Percentiles rank a stretch among this genome's conserved stretches.
These are phyloP conservation scores for Scaptomyza graminum DNA, from an alignment of 1,140 invertebrate genomes.

Conservation along the genomic window DNA sequence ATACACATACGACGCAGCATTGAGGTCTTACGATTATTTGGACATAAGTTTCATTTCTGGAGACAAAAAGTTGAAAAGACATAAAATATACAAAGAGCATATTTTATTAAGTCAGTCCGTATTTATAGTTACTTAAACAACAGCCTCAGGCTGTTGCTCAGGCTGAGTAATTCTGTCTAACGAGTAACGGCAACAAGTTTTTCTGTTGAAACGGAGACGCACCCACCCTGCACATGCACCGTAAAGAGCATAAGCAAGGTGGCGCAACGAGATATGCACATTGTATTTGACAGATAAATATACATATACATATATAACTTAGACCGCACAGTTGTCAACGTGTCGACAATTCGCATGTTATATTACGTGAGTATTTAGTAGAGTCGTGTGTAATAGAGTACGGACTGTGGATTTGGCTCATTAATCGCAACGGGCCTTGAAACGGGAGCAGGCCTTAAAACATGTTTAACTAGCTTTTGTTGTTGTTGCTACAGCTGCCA, in stretches of 20 bases:
- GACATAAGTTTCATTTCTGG: too few species aligned
- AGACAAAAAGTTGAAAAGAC: too few species aligned
- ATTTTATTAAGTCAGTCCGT: too few species aligned
- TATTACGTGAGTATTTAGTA: not conserved
- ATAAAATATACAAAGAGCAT: too few species aligned
- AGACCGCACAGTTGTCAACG: slow-evolving; percentile 49
- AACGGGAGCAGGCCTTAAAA: slow-evolving; percentile 61
- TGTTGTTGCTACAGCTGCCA: slow-evolving; percentile 3
- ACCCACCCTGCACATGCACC: slow-evolving; percentile 62
- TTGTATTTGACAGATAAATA: slow-evolving; percentile 62
- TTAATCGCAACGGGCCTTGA: slow-evolving; percentile 69
- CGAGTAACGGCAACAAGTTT: slow-evolving; percentile 18
- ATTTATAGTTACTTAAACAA: not conserved
- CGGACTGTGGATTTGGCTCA: slow-evolving; percentile 45
- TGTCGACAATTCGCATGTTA: slow-evolving; percentile 14
- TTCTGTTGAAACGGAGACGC: slow-evolving; percentile 22
- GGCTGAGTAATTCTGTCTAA: not conserved
- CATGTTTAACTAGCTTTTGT: slow-evolving; percentile 25
- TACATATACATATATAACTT: not conserved
- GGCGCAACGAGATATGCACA: slow-evolving; percentile 34
- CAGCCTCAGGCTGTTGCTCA: not conserved
- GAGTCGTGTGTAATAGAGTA: slow-evolving; percentile 20
- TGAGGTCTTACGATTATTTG: not conserved
- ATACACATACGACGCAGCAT: too few species aligned
- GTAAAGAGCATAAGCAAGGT: slow-evolving; percentile 45